A percentile compares a stretch with the other conserved stretches of the same genome.
Conservation (phyloP, 2,113 vertebrate genomes). For the Poeciliopsis prolifica region DNA sequence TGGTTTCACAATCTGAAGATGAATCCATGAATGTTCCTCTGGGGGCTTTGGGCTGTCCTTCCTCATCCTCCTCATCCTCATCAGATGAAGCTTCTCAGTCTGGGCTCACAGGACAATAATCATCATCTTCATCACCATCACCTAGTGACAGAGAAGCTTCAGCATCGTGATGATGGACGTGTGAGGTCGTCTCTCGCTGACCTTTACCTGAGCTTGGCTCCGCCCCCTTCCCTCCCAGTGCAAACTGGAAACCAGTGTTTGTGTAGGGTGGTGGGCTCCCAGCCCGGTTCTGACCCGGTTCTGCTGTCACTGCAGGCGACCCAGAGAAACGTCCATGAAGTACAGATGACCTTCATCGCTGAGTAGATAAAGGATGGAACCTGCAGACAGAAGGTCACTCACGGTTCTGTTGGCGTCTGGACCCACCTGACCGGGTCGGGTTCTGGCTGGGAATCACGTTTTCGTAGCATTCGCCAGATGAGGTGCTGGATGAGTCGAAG, state of each 20-base stretch:
- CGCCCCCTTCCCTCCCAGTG: not conserved
- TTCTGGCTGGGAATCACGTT: constrained; percentile 15
- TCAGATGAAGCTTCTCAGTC: constrained; percentile 28
- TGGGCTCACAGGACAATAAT: constrained; percentile 60
- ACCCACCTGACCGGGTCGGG: constrained; percentile 1
- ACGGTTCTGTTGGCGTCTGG: too few relatives aligned
- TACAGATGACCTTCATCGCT: too few relatives aligned
- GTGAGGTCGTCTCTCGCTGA: not conserved
- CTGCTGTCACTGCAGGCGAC: not conserved
- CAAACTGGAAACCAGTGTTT: not conserved
- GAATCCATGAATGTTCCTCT: not conserved
- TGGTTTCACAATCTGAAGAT: not conserved
- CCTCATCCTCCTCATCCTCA: constrained; percentile 24
- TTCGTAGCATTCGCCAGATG: constrained; percentile 71
- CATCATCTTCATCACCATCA: constrained; percentile 11
- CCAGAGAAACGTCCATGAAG: too few relatives aligned
- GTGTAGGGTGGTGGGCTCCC: not conserved
- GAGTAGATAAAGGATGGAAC: too few relatives aligned
- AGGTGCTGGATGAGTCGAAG: constrained; percentile 73
- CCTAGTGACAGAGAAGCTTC: not conserved
- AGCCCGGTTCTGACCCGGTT: not conserved
- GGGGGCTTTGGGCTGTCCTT: not conserved
- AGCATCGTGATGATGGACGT: not conserved
- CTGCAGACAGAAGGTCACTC: too few relatives aligned
- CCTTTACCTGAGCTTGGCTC: constrained; percentile 33